Conservation (phyloP, 30 jellyfish, hydroid and myxozoan genomes). For the Rhopilema esculentum region DNA sequence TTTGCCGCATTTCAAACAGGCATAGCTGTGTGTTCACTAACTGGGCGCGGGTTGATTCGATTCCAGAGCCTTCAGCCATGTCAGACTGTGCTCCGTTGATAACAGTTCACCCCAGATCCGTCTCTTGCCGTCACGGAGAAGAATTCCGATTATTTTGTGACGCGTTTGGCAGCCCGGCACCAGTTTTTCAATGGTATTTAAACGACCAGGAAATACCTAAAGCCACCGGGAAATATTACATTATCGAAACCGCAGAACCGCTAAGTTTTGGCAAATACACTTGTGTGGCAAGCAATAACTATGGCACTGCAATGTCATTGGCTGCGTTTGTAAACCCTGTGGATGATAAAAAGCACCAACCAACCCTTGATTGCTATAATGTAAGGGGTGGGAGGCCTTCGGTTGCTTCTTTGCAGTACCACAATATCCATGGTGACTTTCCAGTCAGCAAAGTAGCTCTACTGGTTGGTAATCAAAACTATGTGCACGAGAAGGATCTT, state of each 20-base stretch:
- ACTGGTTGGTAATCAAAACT: conserved; percentile 82
- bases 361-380: background rate
- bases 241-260: conserved; percentile 24
- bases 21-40: conserved; percentile 51
- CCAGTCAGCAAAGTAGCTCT: conserved; percentile 90
- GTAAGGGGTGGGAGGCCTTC: conserved; percentile 53
- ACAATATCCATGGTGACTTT: background rate
- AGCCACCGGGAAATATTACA: conserved; percentile 52
- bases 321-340: conserved; percentile 55
- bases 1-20: conserved; percentile 77
- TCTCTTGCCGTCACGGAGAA: conserved; percentile 60
- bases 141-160: conserved; percentile 63
- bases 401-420: conserved; percentile 2
- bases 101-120: conserved; percentile 82
- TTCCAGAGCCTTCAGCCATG: background rate
- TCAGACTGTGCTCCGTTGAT: conserved; percentile 68
- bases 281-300: conserved; percentile 71
- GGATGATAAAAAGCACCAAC: conserved; percentile 24
- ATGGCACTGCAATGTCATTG: conserved; percentile 71
- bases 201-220: conserved; percentile 54
- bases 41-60: conserved; percentile 82
- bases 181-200: conserved; percentile 80
- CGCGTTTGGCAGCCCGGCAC: conserved; percentile 96
- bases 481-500: conserved; percentile 56
- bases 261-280: conserved; percentile 70